These are phyloP conservation scores for Lepidonotus clava DNA, from an alignment of 2,888 invertebrate genomes.

Conservation along the genomic window DNA sequence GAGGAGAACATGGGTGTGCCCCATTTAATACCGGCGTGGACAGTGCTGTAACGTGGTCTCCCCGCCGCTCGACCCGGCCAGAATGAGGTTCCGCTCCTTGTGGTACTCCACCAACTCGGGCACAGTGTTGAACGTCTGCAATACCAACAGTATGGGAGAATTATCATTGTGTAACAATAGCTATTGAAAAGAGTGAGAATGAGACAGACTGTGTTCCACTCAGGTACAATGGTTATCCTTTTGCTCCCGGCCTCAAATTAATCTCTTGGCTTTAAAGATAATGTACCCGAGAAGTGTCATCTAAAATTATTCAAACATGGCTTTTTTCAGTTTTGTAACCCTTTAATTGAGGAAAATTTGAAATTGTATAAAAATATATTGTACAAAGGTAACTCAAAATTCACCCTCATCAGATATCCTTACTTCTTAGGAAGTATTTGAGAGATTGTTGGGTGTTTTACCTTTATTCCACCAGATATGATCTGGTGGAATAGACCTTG, in stretches of 20 bases:
- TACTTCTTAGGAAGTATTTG: not conserved
- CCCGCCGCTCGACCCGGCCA: not conserved
- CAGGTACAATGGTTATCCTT: not conserved
- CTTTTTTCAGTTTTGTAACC: too few species aligned
- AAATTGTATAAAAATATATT: too few species aligned
- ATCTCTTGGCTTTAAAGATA: not conserved
- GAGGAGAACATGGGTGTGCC: too few species aligned
- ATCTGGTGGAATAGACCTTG: not conserved
- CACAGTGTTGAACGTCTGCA: not conserved
- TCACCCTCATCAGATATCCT: too few species aligned
- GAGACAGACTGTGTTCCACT: not conserved
- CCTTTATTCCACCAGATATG: not conserved
- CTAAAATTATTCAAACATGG: too few species aligned
- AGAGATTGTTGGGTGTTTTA: not conserved
- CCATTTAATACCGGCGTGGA: too few species aligned
- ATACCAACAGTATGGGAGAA: not conserved
- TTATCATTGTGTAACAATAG: not conserved
- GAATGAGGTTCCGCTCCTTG: not conserved
- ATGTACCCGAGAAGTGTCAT: not conserved
- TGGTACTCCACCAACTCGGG: constrained; percentile 23
- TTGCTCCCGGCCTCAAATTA: not conserved
- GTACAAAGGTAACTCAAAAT: too few species aligned
- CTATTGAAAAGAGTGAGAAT: not conserved
- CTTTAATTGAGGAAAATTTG: too few species aligned
- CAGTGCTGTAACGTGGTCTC: too few species aligned